Conservation (phyloP, 2,797 vertebrate genomes). For the Oceanodroma leucorhoa region DNA sequence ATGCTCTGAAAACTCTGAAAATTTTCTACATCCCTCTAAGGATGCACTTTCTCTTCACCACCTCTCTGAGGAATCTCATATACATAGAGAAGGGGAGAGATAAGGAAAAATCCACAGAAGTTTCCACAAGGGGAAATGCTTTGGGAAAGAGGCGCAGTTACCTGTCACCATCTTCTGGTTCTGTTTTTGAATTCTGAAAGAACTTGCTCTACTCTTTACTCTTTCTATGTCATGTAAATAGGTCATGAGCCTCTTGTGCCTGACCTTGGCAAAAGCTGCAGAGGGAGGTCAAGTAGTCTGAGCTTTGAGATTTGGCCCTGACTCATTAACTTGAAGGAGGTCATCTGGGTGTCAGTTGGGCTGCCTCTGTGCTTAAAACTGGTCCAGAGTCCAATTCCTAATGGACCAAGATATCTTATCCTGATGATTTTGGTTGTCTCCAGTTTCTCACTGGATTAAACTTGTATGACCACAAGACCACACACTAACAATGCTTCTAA, state of each 20-base stretch:
- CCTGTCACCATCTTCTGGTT: neutral
- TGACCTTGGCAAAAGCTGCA: neutral
- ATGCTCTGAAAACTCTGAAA: conserved; percentile 52
- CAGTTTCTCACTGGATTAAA: neutral
- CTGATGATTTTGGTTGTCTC: neutral
- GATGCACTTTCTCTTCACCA: neutral
- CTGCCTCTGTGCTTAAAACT: neutral
- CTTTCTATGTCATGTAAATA: conserved; percentile 26
- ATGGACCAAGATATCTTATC: neutral
- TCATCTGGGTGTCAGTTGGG: neutral
- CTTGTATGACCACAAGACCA: neutral
- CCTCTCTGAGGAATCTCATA: neutral
- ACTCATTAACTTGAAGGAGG: neutral
- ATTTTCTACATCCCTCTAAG: neutral
- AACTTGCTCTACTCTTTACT: neutral
- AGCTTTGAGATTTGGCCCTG: neutral
- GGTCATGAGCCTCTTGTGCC: neutral
- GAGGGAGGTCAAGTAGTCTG: neutral
- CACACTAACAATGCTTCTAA: neutral
- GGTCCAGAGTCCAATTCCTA: neutral
- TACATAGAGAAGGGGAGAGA: neutral
- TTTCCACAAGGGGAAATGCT: neutral
- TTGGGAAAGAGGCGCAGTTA: neutral
- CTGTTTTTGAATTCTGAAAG: conserved; percentile 1
- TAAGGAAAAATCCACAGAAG: conserved; percentile 11